A percentile compares a stretch with the other conserved stretches of the same genome.
Conservation (phyloP, 2,113 vertebrate species). For the Gasterosteus aculeatus region DNA sequence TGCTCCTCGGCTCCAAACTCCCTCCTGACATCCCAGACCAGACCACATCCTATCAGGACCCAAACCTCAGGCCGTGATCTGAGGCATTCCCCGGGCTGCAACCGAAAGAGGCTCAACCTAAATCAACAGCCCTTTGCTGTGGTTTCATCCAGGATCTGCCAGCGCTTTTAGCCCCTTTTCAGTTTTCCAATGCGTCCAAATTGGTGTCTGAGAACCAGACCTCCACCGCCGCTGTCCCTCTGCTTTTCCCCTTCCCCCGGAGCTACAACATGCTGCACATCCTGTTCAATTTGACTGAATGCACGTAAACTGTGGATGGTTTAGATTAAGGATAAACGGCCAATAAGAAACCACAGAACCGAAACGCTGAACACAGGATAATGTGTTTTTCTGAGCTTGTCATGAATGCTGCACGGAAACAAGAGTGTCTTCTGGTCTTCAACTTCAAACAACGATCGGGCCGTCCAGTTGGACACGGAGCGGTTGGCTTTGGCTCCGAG, state of each 20-base stretch:
- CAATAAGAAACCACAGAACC: conserved; percentile 31
- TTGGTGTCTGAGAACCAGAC: conserved; percentile 41
- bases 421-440: conserved; percentile 11
- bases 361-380: conserved; percentile 7
- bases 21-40: conserved; percentile 53
- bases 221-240: conserved; percentile 42
- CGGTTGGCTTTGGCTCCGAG: conserved; percentile 16
- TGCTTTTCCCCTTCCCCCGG: conserved; percentile 43
- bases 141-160: conserved; percentile 52
- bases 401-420: conserved; percentile 19
- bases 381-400: conserved; percentile 25
- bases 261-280: conserved; percentile 47
- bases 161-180: conserved; percentile 38
- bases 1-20: conserved; percentile 55
- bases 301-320: conserved; percentile 13
- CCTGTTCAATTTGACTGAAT: conserved; percentile 39
- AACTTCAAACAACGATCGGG: conserved; percentile 14
- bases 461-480: conserved; percentile 32
- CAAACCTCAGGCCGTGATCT: conserved; percentile 73
- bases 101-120: conserved; percentile 65
- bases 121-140: conserved; percentile 69
- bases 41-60: conserved; percentile 71
- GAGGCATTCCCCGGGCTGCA: conserved; percentile 68
- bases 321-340: conserved; percentile 22
- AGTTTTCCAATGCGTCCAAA: conserved; percentile 47